phyloP scores from a whole-genome alignment of 2,797 vertebrate genomes.

The Bradypodion ventrale region DNA sequence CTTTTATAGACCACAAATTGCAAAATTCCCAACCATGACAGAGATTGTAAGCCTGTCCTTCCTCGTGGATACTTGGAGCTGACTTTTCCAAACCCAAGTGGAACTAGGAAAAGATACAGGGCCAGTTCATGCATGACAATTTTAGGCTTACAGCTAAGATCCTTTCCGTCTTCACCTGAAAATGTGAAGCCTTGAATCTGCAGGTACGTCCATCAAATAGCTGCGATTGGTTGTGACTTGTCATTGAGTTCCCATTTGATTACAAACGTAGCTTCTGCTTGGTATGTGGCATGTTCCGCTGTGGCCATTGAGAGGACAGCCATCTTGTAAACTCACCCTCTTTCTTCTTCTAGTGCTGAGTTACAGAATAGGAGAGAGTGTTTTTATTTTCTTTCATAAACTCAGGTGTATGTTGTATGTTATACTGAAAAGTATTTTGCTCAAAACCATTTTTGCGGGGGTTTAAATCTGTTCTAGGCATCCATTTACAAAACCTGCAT shows the following conservation, averaged over 20 bases:
- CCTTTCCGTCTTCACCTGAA: background rate
- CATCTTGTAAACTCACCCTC: rapidly evolving
- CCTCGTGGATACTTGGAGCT: too few relatives aligned
- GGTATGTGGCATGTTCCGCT: background rate
- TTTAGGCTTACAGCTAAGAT: background rate
- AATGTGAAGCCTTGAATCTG: background rate
- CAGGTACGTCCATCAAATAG: background rate
- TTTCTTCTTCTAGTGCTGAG: background rate
- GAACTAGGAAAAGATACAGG: too few relatives aligned
- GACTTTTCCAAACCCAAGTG: too few relatives aligned
- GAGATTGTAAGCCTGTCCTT: too few relatives aligned
- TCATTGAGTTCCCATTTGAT: background rate
- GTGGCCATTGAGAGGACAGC: background rate
- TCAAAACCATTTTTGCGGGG: background rate
- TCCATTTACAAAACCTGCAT: constrained; percentile 71
- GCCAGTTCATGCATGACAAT: background rate
- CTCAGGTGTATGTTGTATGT: too few relatives aligned
- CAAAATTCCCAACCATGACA: too few relatives aligned
- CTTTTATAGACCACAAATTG: too few relatives aligned
- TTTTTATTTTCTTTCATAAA: background rate
- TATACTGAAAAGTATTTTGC: too few relatives aligned
- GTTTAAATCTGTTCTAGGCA: constrained; percentile 44
- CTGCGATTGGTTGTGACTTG: background rate
- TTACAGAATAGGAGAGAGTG: background rate
- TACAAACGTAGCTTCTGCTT: background rate